Base-by-base conservation (phyloP, 1,140 invertebrate species). In the Drosophila trapezifrons region DNA sequence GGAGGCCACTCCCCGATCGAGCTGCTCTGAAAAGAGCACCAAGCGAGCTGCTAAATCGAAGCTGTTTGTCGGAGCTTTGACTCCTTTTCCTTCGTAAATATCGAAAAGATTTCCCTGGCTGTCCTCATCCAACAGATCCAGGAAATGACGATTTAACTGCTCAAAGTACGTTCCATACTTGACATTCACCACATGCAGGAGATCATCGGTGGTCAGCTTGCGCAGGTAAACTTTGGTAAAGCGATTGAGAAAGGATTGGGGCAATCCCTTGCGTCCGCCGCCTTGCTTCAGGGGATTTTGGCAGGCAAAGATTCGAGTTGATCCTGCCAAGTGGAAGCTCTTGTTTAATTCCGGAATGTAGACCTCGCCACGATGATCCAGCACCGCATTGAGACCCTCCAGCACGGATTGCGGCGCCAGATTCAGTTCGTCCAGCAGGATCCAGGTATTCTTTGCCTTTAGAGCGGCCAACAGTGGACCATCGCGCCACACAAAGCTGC, bases 231-330 rank as follows among this genome's bases (percentile, higher is more conserved):
- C 98, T 94, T 99, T 98, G 20, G 97, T 99, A 87, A 99, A 99
- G 83, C 99, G 95, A 93, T 99, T 99, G 0, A 99, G 93, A 90
- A 99, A 99, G 1, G 98, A 99, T 85, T 97, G 95, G 0, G 99
- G 99, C 46, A 99, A 93, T 10, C 98, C 98, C 92, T 98, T 96
- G 75, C 99, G 94, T 2, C 97, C 98, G 3, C 98, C 98, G 35
- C 99, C 99, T 93, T 99, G 97, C 86, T 95, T 95, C n/a, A 98
- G 93, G 1, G 99, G 99, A 94, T 99, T 99, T 93, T 99, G 99
- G 92, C 98, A 99, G 12, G 96, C 99, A 93, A 99, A 99, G 38
- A 99, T 95, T 80, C 96, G 95, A 0, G 98, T 99, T 54, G 94
- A 93, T 60, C 93, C 84, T 67, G 95, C 94, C 0, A 99, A 94